Evolutionary conservation across 2,888 invertebrate genomes (phyloP).

Genomic region (Scaptomyza reducta): DNA sequence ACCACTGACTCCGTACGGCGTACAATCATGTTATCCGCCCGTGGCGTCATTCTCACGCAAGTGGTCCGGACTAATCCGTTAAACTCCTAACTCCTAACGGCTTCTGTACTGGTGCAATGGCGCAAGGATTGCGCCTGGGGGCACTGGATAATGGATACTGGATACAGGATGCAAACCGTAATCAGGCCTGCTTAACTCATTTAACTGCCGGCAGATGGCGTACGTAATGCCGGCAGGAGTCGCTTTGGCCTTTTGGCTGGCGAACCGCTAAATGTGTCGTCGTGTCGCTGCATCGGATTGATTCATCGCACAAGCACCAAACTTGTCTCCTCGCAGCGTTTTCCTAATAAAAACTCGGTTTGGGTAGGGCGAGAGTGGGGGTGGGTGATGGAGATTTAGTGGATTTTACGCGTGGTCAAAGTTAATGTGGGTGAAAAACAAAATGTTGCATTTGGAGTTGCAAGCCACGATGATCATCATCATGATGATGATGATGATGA

Average conservation of each 20-base stretch:
- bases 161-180: conserved; percentile 10
- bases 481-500: conserved; percentile 9
- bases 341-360: conserved; percentile 28
- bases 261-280: conserved; percentile 28
- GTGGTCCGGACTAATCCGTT: conserved; percentile 35
- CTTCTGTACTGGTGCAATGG: conserved; percentile 8
- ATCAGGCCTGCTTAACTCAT: conserved; percentile 42
- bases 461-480: conserved; percentile 12
- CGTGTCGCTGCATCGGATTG: conserved; percentile 27
- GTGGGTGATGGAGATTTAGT: not conserved
- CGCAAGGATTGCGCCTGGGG: conserved; percentile 3
- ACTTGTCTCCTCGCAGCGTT: not conserved
- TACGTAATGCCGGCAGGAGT: conserved; percentile 43
- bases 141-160: not conserved
- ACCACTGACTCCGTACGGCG: not conserved
- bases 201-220: conserved; percentile 43
- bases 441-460: conserved; percentile 55
- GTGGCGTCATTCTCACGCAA: not conserved
- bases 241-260: conserved; percentile 17
- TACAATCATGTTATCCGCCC: conserved; percentile 11
- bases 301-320: conserved; percentile 35
- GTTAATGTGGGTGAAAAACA: conserved; percentile 37
- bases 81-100: conserved; percentile 9
- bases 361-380: too few relatives aligned
- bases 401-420: conserved; percentile 38